Evolutionary conservation across 2,113 vertebrate species (phyloP), one percentile per base, ranked within the genome.

Genomic region (Dromas ardeola): DNA sequence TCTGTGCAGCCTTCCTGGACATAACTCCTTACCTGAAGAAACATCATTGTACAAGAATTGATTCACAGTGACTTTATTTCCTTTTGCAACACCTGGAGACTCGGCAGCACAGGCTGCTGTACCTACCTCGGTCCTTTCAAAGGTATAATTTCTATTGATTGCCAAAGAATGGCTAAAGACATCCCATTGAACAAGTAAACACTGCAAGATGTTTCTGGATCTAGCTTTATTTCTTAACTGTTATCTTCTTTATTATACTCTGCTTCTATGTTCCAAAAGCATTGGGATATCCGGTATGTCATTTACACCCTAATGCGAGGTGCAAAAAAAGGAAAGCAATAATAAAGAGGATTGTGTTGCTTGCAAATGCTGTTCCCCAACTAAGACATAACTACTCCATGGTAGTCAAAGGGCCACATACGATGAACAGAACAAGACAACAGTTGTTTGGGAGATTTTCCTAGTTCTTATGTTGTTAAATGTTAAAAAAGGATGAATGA

Each of bases 41-140:
- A 15, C 19, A 15, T 14, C 30, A 5, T 1, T 11, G 42, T 29
- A 16, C 45, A 17, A 25, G 21, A 40, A n/a, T 0, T 9, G 65
- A 38, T 40, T 52, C 27, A 4, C 40, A 9, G 50, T 1, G 27
- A 11, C 3, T 62, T 38, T n/a, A 10, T 25, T 63, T 30, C 58
- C 69, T 69, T 45, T 15, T 21, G 15, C 26, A 42, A 15, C n/a
- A 20, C 38, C 5, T 3, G 14, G 15, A 78, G 56, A 14, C 27
- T 30, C n/a, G 53, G 62, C 59, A 65, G 38, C 45, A 49, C 11
- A 21, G 9, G 21, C 2, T 1, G 4, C 32, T 3, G 11, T 13
- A 16, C 32, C 17, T 22, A 34, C 84, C 55, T 42, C 62, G 0
- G 13, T 14, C 61, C 49, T 49, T 45, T 4, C 36, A 6, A 4